These are phyloP conservation scores for Capitella teleta DNA, from an alignment of 1,140 invertebrate species.

Conservation along the genomic window DNA sequence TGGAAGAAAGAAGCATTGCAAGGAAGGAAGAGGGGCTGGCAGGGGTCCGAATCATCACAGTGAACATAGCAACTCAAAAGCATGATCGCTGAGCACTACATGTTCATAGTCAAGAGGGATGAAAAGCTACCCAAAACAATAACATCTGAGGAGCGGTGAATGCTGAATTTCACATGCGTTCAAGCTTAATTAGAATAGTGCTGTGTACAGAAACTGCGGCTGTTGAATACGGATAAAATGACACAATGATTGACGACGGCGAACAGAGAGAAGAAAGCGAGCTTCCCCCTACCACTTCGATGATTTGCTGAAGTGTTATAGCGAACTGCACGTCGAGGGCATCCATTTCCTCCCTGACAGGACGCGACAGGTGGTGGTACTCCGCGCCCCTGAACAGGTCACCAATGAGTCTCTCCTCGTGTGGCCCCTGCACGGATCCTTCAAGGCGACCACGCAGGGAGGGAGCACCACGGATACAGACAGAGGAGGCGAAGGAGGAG, in stretches of 20 bases:
- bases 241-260: background rate
- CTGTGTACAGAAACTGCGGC: background rate
- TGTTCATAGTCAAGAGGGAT: too few species aligned
- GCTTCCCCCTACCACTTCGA: slow-evolving; percentile 81
- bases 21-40: too few species aligned
- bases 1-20: too few species aligned
- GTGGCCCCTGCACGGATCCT: slow-evolving; percentile 50
- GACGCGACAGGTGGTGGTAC: slow-evolving; percentile 92
- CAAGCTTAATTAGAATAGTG: too few species aligned
- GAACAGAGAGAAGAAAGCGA: background rate
- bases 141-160: too few species aligned
- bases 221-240: background rate
- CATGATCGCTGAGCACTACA: too few species aligned
- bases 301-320: slow-evolving; percentile 97
- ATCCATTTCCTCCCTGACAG: slow-evolving; percentile 91
- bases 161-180: too few species aligned
- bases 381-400: slow-evolving; percentile 65
- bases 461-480: background rate
- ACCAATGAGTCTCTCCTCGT: slow-evolving; percentile 85
- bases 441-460: background rate
- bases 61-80: too few species aligned
- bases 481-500: background rate
- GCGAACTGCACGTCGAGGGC: slow-evolving; percentile 91
- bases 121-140: too few species aligned
- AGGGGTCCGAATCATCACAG: too few species aligned